Conservation (phyloP, 1,140 invertebrate genomes). For the Pinna nobilis region DNA sequence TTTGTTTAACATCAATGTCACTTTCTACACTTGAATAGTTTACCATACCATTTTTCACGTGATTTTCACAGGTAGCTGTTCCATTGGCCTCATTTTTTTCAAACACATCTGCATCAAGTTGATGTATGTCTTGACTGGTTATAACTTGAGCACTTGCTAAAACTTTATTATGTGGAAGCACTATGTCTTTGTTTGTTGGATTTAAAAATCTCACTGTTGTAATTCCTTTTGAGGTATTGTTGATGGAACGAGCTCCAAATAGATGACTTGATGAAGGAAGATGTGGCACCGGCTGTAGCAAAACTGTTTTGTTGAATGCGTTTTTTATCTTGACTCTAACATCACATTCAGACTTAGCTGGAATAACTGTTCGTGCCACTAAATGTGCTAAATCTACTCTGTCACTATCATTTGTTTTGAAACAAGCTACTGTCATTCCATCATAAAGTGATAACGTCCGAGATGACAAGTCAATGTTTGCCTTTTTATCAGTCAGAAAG, state of each 20-base stretch:
- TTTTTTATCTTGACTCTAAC: not conserved
- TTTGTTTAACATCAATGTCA: not conserved
- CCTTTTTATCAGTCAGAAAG: slow-evolving; percentile 7
- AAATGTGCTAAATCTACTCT: not conserved
- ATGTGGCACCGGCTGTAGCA: no score
- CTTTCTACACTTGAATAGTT: not conserved
- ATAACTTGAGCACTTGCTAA: not conserved
- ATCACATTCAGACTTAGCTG: not conserved
- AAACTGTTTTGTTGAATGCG: not conserved
- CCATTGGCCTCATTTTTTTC: not conserved
- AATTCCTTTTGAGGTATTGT: no score
- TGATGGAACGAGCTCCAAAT: no score
- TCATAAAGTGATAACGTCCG: no score
- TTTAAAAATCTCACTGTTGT: no score
- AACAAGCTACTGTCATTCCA: no score
- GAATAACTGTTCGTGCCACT: not conserved
- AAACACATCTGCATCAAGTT: not conserved
- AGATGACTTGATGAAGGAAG: no score
- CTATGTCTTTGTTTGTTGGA: no score
- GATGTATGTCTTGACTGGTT: not conserved
- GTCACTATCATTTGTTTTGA: not conserved
- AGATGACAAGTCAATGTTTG: not conserved
- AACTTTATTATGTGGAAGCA: no score
- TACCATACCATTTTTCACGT: not conserved
- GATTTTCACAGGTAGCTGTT: not conserved